Evolutionary conservation across 2,113 vertebrate species (phyloP).

Genomic region (Sorex fumeus): DNA sequence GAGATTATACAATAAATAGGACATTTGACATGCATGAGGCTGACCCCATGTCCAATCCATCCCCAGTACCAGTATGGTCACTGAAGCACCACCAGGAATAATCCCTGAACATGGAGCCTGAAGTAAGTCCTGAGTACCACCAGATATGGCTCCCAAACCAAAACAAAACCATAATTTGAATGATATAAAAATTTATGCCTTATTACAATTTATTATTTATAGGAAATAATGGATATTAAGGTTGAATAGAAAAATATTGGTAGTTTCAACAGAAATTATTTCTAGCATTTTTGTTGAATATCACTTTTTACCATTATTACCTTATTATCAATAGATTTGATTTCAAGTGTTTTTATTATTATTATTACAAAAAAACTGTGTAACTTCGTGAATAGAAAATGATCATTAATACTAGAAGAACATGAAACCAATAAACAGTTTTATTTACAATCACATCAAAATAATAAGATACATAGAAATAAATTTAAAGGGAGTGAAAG

Average conservation of each 20-base stretch:
- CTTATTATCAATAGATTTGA: not conserved
- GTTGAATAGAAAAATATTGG: not conserved
- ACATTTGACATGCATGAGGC: not conserved
- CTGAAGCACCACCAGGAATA: too few species aligned
- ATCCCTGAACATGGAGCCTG: too few species aligned
- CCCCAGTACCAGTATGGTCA: not conserved
- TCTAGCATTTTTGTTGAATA: slow-evolving; percentile 22
- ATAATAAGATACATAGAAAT: too few species aligned
- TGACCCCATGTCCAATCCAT: not conserved
- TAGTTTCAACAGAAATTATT: slow-evolving; percentile 37
- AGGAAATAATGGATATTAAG: slow-evolving; percentile 11
- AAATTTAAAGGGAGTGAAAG: too few species aligned
- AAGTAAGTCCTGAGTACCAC: too few species aligned
- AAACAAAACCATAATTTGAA: not conserved
- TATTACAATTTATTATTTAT: too few species aligned
- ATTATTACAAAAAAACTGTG: not conserved
- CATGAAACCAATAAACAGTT: too few species aligned
- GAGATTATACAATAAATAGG: not conserved
- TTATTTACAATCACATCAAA: too few species aligned
- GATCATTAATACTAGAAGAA: too few species aligned
- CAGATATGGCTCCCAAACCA: too few species aligned
- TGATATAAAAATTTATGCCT: too few species aligned
- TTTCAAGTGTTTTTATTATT: not conserved
- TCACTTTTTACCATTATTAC: not conserved
- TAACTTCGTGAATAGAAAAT: slow-evolving; percentile 6